Evolutionary conservation across 2,888 invertebrate genomes (phyloP).

Genomic region (Eristalis arbustorum): DNA sequence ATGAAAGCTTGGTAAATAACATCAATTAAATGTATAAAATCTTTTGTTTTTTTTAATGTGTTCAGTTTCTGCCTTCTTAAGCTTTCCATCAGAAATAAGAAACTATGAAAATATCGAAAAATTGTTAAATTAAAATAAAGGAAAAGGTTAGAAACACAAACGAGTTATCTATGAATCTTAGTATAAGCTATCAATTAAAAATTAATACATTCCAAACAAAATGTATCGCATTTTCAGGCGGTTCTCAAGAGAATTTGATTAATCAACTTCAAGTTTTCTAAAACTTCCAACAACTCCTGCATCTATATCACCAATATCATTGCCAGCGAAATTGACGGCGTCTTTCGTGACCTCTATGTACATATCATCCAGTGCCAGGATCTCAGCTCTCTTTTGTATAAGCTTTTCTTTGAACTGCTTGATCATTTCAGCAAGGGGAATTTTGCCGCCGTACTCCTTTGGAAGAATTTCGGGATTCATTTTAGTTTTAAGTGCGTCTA

Average conservation of each 20-base stretch:
- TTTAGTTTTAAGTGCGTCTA: constrained; percentile 86
- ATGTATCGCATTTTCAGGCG: constrained; percentile 10
- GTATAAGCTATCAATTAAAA: constrained; percentile 30
- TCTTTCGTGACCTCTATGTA: constrained; percentile 84
- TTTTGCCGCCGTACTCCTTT: constrained; percentile 93
- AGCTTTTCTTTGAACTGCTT: constrained; percentile 86
- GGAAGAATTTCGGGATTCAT: constrained; percentile 89
- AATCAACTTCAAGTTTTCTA: constrained; percentile 91
- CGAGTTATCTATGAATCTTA: constrained; percentile 20
- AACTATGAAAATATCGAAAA: background rate
- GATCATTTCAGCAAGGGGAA: constrained; percentile 90
- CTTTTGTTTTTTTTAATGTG: background rate
- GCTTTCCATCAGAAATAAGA: background rate
- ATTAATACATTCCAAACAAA: constrained; percentile 34
- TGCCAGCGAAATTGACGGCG: constrained; percentile 81
- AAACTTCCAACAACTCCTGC: constrained; percentile 90
- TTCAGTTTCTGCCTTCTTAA: background rate
- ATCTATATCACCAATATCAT: constrained; percentile 85
- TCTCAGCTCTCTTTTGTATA: constrained; percentile 83
- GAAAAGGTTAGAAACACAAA: constrained; percentile 28
- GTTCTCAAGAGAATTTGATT: constrained; percentile 69
- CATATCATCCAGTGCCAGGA: constrained; percentile 89
- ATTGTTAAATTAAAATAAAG: constrained; percentile 17
- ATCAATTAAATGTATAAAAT: background rate
- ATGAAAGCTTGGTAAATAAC: background rate